Percentiles rank a stretch among this genome's conserved stretches.
Conservation (phyloP, 2,797 vertebrate species). For the Lutjanus campechanus region DNA sequence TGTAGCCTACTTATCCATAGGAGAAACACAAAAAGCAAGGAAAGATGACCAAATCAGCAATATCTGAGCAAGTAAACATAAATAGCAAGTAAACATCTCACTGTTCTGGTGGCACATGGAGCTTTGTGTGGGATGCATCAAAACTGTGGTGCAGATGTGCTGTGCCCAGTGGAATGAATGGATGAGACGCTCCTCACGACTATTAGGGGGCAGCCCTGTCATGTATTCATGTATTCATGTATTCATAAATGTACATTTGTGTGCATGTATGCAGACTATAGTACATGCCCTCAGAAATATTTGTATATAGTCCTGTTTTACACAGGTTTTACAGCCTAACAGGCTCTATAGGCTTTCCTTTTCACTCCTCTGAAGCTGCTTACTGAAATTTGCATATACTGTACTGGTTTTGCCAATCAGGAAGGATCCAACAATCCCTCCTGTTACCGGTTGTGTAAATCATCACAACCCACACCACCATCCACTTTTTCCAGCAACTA, state of each 20-base stretch:
- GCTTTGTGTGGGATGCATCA: too few relatives aligned
- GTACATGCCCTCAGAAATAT: constrained; percentile 10
- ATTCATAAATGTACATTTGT: constrained; percentile 21
- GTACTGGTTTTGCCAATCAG: constrained; percentile 18
- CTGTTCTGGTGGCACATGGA: too few relatives aligned
- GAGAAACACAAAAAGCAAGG: too few relatives aligned
- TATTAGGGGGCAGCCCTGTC: too few relatives aligned
- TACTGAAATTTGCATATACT: constrained; percentile 34
- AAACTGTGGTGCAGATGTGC: too few relatives aligned
- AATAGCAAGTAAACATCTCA: too few relatives aligned
- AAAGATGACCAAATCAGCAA: too few relatives aligned
- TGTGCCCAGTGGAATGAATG: too few relatives aligned
- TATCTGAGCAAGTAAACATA: too few relatives aligned
- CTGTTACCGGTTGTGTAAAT: constrained; percentile 33
- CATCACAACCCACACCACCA: constrained; percentile 3
- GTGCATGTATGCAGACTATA: constrained; percentile 13
- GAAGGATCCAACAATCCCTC: constrained; percentile 11
- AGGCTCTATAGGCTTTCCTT: constrained; percentile 7
- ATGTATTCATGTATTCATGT: background rate
- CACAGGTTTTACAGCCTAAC: background rate
- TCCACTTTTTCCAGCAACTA: constrained; percentile 18
- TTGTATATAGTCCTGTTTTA: constrained; percentile 3
- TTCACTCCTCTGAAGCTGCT: constrained; percentile 28
- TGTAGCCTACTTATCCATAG: too few relatives aligned
- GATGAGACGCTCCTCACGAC: too few relatives aligned